A percentile compares a stretch with the other conserved stretches of the same genome.
These are phyloP conservation scores for Sciurus carolinensis DNA, from an alignment of 2,797 vertebrate genomes.

Conservation along the genomic window DNA sequence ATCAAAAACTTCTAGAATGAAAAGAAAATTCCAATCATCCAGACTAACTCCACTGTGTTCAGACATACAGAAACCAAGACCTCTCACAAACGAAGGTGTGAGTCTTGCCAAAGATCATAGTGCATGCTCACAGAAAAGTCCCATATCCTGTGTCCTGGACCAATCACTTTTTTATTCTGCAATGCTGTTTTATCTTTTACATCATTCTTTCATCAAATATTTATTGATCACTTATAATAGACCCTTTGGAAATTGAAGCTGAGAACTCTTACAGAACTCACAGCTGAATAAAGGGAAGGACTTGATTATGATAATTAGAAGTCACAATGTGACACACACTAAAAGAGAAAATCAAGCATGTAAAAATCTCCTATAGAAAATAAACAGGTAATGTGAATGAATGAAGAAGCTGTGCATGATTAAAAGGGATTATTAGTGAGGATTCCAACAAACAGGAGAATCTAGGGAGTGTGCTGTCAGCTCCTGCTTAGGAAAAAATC, in stretches of 20 bases:
- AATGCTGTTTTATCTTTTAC: neutral
- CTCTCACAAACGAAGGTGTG: neutral
- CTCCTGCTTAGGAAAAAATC: neutral
- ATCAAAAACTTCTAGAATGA: constrained; percentile 27
- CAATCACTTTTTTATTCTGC: neutral
- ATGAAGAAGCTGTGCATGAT: neutral
- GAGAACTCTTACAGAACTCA: neutral
- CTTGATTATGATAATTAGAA: neutral
- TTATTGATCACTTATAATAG: neutral
- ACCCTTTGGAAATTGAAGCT: constrained; percentile 4
- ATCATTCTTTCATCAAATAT: neutral
- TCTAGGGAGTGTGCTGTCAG: neutral
- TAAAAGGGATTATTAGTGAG: neutral
- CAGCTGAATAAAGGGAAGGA: neutral
- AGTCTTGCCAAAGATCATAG: neutral
- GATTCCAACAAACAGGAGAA: neutral
- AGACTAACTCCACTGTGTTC: neutral
- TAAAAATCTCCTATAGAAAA: neutral
- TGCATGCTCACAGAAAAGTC: neutral
- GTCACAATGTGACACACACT: neutral
- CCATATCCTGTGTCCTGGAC: neutral
- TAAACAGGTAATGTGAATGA: neutral
- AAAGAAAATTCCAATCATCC: constrained; percentile 8
- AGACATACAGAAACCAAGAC: neutral
- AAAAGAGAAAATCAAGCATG: neutral